Percentiles rank a stretch among this genome's conserved stretches.
Evolutionary conservation across 2,797 vertebrate species (phyloP).

Genomic region (Sebastes flavidus): DNA sequence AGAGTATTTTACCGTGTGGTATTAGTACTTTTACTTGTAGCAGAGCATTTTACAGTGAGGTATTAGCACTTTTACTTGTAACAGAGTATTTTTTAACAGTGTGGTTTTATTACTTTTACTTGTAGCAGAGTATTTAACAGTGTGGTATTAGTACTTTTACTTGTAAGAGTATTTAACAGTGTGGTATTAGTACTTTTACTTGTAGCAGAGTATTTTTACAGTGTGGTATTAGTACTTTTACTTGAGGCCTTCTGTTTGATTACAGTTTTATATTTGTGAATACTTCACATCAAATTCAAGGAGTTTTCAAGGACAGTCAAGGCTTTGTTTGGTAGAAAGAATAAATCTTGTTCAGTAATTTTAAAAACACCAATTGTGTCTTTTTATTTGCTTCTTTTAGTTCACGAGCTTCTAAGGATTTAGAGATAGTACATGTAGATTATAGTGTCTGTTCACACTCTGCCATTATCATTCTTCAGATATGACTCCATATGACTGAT

Average conservation of each 20-base stretch:
- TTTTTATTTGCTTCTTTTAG: neutral
- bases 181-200: too few relatives aligned
- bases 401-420: neutral
- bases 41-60: too few relatives aligned
- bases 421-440: constrained; percentile 21
- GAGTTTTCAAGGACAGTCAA: neutral
- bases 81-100: too few relatives aligned
- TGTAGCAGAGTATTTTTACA: too few relatives aligned
- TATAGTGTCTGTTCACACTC: constrained; percentile 8
- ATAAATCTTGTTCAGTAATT: neutral
- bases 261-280: neutral
- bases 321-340: neutral
- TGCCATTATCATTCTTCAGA: constrained; percentile 16
- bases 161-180: too few relatives aligned
- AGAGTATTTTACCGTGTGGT: too few relatives aligned
- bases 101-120: too few relatives aligned
- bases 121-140: too few relatives aligned
- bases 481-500: too few relatives aligned
- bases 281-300: neutral
- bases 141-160: neutral
- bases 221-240: too few relatives aligned
- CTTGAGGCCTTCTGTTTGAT: neutral
- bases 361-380: neutral
- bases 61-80: accelerated
- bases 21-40: too few relatives aligned